These are phyloP conservation scores for Spicauda simplicius DNA, from an alignment of 2,888 invertebrate genomes.

Conservation along the genomic window DNA sequence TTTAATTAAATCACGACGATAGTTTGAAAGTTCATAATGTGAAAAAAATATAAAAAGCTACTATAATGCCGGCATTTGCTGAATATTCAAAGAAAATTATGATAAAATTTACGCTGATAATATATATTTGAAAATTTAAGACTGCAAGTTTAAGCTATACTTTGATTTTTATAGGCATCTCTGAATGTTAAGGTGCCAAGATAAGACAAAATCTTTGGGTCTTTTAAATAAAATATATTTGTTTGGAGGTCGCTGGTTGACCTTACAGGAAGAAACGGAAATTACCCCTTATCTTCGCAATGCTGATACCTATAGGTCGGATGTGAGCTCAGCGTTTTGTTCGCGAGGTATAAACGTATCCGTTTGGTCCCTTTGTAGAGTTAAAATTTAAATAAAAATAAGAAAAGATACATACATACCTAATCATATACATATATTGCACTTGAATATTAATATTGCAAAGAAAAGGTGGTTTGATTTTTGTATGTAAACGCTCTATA, in stretches of 20 bases:
- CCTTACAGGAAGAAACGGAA: constrained; percentile 49
- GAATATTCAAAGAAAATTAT: too few species aligned
- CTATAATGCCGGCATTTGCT: too few species aligned
- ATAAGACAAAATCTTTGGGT: neutral
- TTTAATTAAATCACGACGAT: too few species aligned
- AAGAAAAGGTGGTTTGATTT: too few species aligned
- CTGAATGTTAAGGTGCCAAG: neutral
- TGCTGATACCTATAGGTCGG: constrained; percentile 10
- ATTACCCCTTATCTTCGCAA: constrained; percentile 47
- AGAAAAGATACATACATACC: too few species aligned
- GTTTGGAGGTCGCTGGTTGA: constrained; percentile 37
- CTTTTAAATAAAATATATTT: constrained; percentile 16
- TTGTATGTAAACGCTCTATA: too few species aligned
- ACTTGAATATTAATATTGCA: too few species aligned
- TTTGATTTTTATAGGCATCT: neutral
- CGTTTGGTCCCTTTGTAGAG: neutral
- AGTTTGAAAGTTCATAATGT: too few species aligned
- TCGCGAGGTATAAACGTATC: neutral
- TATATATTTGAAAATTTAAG: too few species aligned
- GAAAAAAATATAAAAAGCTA: too few species aligned
- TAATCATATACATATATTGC: too few species aligned
- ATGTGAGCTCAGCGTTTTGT: neutral
- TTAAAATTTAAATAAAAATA: neutral
- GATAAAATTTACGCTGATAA: too few species aligned
- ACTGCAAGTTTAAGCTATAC: neutral